Evolutionary conservation across 2,113 vertebrate genomes (phyloP).

Genomic region (Bettongia penicillata): DNA sequence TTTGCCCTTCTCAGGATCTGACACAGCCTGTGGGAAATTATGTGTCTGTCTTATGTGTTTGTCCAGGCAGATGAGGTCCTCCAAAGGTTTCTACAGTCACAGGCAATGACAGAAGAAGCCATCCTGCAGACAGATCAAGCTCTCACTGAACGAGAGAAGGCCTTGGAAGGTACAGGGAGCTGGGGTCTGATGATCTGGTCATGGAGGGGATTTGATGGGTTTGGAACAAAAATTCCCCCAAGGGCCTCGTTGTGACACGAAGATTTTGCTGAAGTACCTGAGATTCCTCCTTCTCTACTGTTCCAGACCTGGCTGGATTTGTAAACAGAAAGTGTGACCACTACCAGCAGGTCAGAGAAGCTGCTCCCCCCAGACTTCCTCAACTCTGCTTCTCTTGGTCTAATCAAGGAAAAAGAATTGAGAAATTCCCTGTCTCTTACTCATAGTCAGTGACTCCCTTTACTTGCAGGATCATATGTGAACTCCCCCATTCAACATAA

Average conservation of each 20-base stretch:
- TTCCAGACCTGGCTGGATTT: not conserved
- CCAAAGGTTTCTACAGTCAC: conserved; percentile 50
- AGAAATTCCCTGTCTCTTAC: not conserved
- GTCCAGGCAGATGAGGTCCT: conserved; percentile 60
- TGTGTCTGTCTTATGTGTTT: not conserved
- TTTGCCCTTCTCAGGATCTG: not conserved
- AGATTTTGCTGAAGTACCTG: not conserved
- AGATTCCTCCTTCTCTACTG: not conserved
- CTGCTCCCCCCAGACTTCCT: not conserved
- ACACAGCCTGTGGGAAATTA: not conserved
- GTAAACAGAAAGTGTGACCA: not conserved
- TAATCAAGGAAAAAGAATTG: not conserved
- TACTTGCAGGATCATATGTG: not conserved
- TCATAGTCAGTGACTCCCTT: not conserved
- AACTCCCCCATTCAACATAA: not conserved
- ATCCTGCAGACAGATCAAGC: conserved; percentile 61
- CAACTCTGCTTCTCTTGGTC: not conserved
- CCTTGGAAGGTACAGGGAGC: conserved; percentile 39
- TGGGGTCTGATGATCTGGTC: not conserved
- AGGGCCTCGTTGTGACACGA: not conserved
- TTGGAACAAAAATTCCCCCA: not conserved
- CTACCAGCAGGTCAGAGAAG: not conserved
- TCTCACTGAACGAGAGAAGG: conserved; percentile 37
- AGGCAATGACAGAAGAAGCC: conserved; percentile 16
- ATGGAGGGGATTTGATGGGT: not conserved